These are phyloP conservation scores for Mionectes macconnelli DNA, from an alignment of 2,113 vertebrate genomes.

Conservation along the genomic window DNA sequence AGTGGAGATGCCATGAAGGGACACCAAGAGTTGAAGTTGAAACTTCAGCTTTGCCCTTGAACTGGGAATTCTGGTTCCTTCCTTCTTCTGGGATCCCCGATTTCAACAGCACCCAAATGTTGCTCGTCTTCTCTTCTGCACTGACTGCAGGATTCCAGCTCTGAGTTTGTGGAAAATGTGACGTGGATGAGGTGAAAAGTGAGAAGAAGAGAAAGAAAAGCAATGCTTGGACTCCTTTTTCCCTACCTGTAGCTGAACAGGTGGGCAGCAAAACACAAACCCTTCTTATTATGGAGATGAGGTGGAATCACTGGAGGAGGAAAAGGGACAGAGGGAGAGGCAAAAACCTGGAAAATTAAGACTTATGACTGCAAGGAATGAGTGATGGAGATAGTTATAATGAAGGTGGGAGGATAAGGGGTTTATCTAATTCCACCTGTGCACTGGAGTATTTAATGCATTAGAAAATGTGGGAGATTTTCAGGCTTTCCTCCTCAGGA, in stretches of 20 bases:
- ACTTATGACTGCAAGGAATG: rapidly evolving
- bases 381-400: neutral
- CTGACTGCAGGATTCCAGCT: neutral
- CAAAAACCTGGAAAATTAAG: neutral
- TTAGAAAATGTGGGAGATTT: neutral
- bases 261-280: neutral
- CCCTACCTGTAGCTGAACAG: neutral
- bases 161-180: neutral
- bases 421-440: neutral
- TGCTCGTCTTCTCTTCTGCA: neutral
- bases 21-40: neutral
- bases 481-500: neutral
- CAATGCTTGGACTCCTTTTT: neutral
- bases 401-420: neutral
- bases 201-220: neutral
- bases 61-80: neutral
- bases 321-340: neutral
- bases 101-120: neutral
- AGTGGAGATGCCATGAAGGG: rapidly evolving
- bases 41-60: neutral
- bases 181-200: neutral
- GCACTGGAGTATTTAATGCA: neutral
- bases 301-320: neutral
- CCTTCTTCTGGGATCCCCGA: rapidly evolving
- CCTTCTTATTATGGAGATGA: neutral